Base-by-base conservation (phyloP, 2,113 vertebrate species). In the Syngnathus typhle region DNA sequence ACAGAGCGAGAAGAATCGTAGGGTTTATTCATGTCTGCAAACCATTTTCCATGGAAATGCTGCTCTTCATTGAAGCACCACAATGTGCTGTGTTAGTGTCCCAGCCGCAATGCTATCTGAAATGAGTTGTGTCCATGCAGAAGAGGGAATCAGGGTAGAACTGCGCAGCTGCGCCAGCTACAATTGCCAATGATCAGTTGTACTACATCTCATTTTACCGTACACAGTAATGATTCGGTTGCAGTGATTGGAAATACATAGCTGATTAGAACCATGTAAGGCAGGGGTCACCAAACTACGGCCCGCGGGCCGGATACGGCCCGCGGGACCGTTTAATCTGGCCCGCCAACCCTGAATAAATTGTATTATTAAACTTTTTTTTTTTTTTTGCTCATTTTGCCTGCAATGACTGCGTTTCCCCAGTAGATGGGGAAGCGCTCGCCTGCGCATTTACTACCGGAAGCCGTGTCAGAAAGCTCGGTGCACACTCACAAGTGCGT, bases 101-200 rank as follows among this genome's bases (percentile, higher is more conserved):
- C 60, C 70, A 73, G 73, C 66, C 70, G 58, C 74, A 47, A 64
- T 66, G 70, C 80, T 83, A 85, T 86, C 81, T 85, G 74, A 82
- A 88, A 86, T 85, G 69, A 73, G 68, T 74, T 82, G 76, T 8
- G n/a, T 56, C 65, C 19, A 43, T 69, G 43, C 12, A 6, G 55
- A n/a, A 39, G 1, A 64, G 58, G 73, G 65, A 36, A 21, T 7
- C 0, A 23, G 41, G 41, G 60, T 39, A 46, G 66, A 52, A 72
- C 61, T 60, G 76, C 75, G 64, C 80, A 81, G 82, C 72, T 84
- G 77, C 39, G 68, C 39, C 69, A 36, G 62, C 76, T 82, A 63
- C 75, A 76, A 67, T 74, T 72, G 77, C 77, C 71, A 65, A 0
- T 70, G 80, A 80, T 79, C 67, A 67, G 69, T 78, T 61, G 43